These are phyloP conservation scores for Limulus polyphemus DNA, from an alignment of 2,888 invertebrate species.

Conservation along the genomic window DNA sequence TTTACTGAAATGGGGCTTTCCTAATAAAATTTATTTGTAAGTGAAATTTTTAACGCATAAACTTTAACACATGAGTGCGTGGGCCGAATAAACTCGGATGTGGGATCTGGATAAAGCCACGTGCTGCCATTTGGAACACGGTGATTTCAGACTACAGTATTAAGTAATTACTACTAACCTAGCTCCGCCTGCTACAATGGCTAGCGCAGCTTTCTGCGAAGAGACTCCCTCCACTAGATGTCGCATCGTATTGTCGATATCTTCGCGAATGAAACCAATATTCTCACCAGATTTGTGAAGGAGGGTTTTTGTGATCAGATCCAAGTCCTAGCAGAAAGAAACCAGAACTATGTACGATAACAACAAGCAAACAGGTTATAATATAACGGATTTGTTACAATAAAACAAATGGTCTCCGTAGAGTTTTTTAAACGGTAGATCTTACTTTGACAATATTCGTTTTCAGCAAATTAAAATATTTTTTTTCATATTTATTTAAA, in stretches of 20 bases:
- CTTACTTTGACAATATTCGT: too few species aligned
- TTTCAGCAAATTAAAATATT: too few species aligned
- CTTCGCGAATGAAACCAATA: conserved; percentile 79
- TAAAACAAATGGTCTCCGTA: too few species aligned
- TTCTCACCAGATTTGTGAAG: conserved; percentile 84
- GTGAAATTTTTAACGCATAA: too few species aligned
- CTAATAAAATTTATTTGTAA: too few species aligned
- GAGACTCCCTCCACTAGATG: conserved; percentile 65
- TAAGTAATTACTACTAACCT: conserved; percentile 32
- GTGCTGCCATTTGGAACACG: too few species aligned
- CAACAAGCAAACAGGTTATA: neutral
- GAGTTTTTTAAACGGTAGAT: too few species aligned
- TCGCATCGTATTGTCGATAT: conserved; percentile 68
- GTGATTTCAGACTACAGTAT: neutral
- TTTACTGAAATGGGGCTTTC: too few species aligned
- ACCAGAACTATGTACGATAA: neutral
- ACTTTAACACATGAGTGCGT: too few species aligned
- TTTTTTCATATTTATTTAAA: too few species aligned
- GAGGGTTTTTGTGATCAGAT: conserved; percentile 66
- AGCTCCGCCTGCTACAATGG: conserved; percentile 37
- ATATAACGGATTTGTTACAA: neutral
- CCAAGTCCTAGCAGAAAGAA: conserved; percentile 49
- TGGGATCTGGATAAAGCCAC: too few species aligned
- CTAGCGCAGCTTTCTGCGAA: conserved; percentile 39
- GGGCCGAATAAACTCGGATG: too few species aligned